Evolutionary conservation across 2,797 vertebrate genomes (phyloP), one percentile per base, ranked within the genome.

Genomic region (Distichodus sexfasciatus): DNA sequence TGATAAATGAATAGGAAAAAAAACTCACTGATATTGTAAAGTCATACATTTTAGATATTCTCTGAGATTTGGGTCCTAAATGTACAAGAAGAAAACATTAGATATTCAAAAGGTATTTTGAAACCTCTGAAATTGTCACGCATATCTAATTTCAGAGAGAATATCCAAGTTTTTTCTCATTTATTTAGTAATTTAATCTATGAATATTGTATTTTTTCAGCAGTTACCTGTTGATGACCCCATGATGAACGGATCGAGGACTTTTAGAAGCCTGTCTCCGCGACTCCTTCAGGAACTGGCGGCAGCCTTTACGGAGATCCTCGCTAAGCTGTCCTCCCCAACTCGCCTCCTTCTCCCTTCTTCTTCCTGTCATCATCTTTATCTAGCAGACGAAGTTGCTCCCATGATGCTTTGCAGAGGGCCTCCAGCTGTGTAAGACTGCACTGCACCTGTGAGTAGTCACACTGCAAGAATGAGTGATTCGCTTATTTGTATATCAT

Each of bases 181-280:
- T n/a, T n/a, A n/a, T n/a, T n/a, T n/a, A n/a, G n/a, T n/a, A n/a
- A n/a, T n/a, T n/a, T n/a, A n/a, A n/a, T n/a, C n/a, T n/a, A n/a
- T n/a, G n/a, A n/a, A n/a, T n/a, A n/a, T n/a, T n/a, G n/a, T n/a
- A n/a, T n/a, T n/a, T n/a, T n/a, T n/a, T n/a, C n/a, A 21, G 0
- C 1, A 29, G 53, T 2, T 44, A 92, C 91, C 91, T 91, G 86
- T 91, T 93, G 53, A 89, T 78, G 28, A 93, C 90, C 11, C 91
- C 75, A 0, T 91, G 86, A 29, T 92, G 86, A 29, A 93, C 89
- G 0, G 90, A 90, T 64, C 80, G 81, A 92, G 81, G 15, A 91
- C 85, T 54, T 88, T 89, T 66, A 91, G n/a, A n/a, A n/a, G 72
- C 51, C 87, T 81, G 41, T 90, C 89, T 40, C 87, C 87, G 3